These are phyloP conservation scores for Falco biarmicus DNA, from an alignment of 2,797 vertebrate genomes.

Conservation along the genomic window DNA sequence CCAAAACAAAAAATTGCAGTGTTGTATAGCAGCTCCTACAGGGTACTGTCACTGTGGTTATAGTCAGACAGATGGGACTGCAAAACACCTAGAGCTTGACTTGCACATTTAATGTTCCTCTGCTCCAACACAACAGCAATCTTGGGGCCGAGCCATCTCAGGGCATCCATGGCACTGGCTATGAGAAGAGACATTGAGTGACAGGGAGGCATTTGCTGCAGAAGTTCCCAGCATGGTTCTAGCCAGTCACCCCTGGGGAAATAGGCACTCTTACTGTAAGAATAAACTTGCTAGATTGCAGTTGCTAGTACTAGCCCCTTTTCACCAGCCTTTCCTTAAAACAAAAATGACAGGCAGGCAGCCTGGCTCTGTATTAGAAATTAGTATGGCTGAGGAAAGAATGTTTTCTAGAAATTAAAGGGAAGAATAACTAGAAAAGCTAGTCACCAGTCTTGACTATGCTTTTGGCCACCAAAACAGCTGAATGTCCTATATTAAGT, in stretches of 20 bases:
- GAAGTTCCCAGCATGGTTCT: neutral
- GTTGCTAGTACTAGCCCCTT: neutral
- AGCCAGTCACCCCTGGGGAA: neutral
- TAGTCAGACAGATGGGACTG: neutral
- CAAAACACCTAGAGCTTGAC: neutral
- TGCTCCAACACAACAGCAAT: neutral
- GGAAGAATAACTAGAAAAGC: neutral
- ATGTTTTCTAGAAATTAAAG: neutral
- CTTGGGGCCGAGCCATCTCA: neutral
- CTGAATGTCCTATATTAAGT: neutral
- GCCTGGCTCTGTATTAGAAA: neutral
- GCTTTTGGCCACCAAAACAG: neutral
- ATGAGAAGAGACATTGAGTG: neutral
- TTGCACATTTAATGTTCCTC: neutral
- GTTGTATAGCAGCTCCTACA: neutral
- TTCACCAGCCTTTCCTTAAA: neutral
- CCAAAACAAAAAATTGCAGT: neutral
- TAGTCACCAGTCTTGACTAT: neutral
- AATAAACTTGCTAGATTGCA: neutral
- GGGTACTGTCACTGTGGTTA: neutral
- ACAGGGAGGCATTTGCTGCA: neutral
- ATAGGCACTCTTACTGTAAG: neutral
- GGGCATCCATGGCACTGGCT: neutral
- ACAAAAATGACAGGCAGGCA: conserved; percentile 9
- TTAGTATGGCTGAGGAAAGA: neutral